Conservation (phyloP, 2,888 invertebrate genomes). For the Parapristionchus giblindavisi region DNA sequence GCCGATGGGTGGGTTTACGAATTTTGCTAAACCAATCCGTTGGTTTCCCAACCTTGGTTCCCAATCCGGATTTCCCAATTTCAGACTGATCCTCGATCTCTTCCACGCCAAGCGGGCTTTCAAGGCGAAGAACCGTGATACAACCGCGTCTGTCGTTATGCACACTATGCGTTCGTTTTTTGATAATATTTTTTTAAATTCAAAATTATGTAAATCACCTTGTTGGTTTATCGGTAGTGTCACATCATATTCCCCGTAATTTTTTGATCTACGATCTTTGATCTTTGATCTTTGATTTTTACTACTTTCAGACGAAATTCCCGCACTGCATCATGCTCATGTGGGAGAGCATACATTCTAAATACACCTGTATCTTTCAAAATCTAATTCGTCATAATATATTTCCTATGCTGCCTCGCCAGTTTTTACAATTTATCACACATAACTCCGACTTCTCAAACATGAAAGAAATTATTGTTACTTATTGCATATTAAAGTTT, state of each 20-base stretch:
- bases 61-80: neutral
- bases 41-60: neutral
- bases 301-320: neutral
- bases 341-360: neutral
- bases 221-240: no score
- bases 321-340: neutral
- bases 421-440: neutral
- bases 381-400: no score
- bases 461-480: no score
- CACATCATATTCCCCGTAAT: neutral
- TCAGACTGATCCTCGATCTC: conserved; percentile 30
- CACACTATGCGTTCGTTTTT: conserved; percentile 22
- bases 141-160: neutral
- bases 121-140: neutral
- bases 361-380: neutral
- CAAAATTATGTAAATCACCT: neutral
- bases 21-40: neutral
- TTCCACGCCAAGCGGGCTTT: conserved; percentile 25
- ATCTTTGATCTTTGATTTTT: no score
- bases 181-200: neutral
- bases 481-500: no score
- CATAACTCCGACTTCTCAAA: neutral
- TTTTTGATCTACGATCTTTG: neutral
- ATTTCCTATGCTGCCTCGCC: no score
- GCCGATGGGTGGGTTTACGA: conserved; percentile 18